Evolutionary conservation across 2,797 vertebrate genomes (phyloP).

Genomic region (Mormyrops boulengeri): DNA sequence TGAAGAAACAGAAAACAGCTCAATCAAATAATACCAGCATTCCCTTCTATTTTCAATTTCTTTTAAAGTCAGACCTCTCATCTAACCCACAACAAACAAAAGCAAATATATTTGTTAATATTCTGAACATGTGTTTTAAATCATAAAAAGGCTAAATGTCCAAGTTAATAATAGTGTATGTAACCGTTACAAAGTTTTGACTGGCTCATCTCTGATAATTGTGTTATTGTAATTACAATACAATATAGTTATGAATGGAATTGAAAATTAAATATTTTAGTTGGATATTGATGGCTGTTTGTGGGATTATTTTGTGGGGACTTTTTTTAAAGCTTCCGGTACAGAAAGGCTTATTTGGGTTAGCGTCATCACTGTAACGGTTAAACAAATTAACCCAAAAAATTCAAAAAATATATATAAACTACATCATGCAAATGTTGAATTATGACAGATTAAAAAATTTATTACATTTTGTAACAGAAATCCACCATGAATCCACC

Average conservation of each 20-base stretch:
- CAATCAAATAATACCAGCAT: background rate
- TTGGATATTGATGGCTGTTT: background rate
- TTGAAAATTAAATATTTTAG: background rate
- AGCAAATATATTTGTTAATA: background rate
- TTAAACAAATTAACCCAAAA: background rate
- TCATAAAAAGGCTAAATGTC: background rate
- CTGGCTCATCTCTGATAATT: background rate
- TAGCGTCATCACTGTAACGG: background rate
- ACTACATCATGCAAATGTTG: background rate
- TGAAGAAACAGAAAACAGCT: background rate
- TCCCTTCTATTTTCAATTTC: background rate
- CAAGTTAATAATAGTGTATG: background rate
- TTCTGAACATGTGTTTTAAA: background rate
- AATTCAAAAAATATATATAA: background rate
- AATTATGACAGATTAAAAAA: background rate
- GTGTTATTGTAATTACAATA: background rate
- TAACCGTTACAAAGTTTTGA: background rate
- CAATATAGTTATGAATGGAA: background rate
- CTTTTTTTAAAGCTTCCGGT: background rate
- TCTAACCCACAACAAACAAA: background rate
- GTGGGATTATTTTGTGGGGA: background rate
- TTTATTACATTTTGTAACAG: background rate
- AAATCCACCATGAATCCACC: background rate
- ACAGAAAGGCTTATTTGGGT: background rate
- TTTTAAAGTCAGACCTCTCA: background rate